A percentile compares a stretch with the other conserved stretches of the same genome.
These are phyloP conservation scores for Empidonax traillii DNA, from an alignment of 2,113 vertebrate genomes.

Conservation along the genomic window DNA sequence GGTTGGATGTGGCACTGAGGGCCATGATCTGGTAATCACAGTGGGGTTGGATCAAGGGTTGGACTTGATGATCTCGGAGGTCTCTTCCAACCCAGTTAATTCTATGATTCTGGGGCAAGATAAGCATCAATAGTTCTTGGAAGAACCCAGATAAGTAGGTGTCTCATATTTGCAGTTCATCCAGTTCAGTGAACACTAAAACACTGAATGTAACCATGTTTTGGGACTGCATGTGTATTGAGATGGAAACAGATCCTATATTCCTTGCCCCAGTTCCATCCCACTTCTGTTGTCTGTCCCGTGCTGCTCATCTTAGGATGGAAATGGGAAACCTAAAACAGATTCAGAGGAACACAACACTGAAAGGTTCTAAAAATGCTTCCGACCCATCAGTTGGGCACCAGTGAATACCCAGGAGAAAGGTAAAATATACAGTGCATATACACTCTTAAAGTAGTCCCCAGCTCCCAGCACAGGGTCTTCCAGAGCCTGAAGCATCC, in stretches of 20 bases:
- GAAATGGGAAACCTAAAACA: background rate
- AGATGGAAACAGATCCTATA: background rate
- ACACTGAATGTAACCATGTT: background rate
- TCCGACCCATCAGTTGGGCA: background rate
- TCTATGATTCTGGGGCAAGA: background rate
- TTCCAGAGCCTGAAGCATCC: background rate
- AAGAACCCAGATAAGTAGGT: background rate
- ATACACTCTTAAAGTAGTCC: background rate
- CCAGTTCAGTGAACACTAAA: background rate
- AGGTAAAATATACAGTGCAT: background rate
- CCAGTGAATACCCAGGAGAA: background rate
- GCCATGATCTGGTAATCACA: too few species aligned
- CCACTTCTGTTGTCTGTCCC: background rate
- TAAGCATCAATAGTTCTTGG: background rate
- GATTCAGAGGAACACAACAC: background rate
- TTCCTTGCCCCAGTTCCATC: background rate
- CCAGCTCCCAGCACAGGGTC: background rate
- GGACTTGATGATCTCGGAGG: too few species aligned
- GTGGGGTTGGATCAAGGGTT: too few species aligned
- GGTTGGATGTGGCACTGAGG: too few species aligned
- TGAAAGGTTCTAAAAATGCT: background rate
- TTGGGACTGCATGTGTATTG: fast-evolving
- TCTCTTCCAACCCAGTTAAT: too few species aligned
- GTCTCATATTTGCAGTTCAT: background rate
- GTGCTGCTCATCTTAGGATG: background rate